Evolutionary conservation across 2,113 vertebrate genomes (phyloP).

Genomic region (Fulmarus glacialis): DNA sequence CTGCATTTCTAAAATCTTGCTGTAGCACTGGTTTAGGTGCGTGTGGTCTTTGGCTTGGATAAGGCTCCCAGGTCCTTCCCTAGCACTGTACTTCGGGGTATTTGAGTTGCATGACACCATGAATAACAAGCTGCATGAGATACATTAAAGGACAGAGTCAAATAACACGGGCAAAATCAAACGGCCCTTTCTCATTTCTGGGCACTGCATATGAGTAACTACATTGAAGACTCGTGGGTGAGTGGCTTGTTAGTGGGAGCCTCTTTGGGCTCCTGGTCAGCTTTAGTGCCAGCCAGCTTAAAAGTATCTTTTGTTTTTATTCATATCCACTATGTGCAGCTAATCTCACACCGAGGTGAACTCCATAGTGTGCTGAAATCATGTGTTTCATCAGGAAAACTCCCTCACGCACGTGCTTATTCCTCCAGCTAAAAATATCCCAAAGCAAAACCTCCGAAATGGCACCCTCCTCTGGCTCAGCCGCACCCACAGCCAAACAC

Average conservation of each 20-base stretch:
- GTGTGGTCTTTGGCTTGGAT: background rate
- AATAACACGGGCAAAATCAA: background rate
- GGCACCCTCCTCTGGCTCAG: conserved; percentile 39
- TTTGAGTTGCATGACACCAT: background rate
- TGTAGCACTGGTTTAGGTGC: background rate
- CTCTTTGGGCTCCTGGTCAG: background rate
- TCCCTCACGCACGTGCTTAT: conserved; percentile 10
- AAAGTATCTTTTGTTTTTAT: conserved; percentile 5
- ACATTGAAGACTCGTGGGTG: background rate
- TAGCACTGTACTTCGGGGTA: background rate
- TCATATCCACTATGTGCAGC: background rate
- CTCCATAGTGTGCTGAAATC: background rate
- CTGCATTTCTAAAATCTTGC: background rate
- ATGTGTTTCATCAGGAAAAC: conserved; percentile 41
- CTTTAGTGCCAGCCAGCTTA: background rate
- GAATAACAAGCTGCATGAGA: background rate
- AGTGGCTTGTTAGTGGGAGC: background rate
- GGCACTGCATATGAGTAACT: background rate
- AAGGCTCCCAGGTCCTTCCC: background rate
- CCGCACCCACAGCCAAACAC: background rate
- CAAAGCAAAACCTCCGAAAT: conserved; percentile 45
- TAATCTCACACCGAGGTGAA: background rate
- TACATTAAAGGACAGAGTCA: background rate
- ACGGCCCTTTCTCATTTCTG: background rate
- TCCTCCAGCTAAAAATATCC: conserved; percentile 58